phyloP scores from a whole-genome alignment of 2,113 vertebrate genomes.

The Platanista minor region DNA sequence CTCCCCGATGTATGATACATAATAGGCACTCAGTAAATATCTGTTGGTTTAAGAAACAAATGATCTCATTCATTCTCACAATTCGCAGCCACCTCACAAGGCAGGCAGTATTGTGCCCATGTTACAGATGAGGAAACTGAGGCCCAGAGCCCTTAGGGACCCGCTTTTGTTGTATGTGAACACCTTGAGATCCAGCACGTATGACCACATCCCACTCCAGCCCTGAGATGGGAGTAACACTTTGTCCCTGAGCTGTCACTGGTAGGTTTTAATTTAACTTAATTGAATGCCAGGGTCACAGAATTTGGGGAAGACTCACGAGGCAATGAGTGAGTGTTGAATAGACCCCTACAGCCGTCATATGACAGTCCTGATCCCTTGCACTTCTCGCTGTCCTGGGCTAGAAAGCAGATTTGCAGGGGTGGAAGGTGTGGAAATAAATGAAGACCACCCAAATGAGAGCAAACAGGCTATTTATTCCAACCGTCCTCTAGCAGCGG shows the following conservation, averaged over 20 bases:
- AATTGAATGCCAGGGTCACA: too few species aligned
- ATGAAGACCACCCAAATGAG: too few species aligned
- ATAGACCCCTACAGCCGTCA: accelerated
- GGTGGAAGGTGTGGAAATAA: background rate
- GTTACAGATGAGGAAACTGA: background rate
- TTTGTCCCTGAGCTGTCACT: background rate
- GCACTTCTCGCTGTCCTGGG: background rate
- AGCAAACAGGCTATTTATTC: background rate
- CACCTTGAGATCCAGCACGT: background rate
- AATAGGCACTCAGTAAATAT: background rate
- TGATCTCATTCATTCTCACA: background rate
- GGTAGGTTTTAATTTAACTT: background rate
- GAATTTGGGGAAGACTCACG: background rate
- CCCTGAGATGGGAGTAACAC: background rate
- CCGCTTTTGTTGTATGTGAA: background rate
- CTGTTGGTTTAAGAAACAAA: background rate
- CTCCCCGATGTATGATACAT: accelerated
- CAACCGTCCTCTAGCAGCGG: accelerated
- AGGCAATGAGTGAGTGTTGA: too few species aligned
- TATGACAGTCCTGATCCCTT: accelerated
- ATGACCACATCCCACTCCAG: background rate
- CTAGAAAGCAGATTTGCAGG: background rate
- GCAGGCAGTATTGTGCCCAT: background rate
- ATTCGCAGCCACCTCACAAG: background rate
- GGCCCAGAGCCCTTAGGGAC: background rate